Evolutionary conservation across 1,140 invertebrate genomes (phyloP), one percentile per base, ranked within the genome.

Genomic region (Lepidostoma basale): DNA sequence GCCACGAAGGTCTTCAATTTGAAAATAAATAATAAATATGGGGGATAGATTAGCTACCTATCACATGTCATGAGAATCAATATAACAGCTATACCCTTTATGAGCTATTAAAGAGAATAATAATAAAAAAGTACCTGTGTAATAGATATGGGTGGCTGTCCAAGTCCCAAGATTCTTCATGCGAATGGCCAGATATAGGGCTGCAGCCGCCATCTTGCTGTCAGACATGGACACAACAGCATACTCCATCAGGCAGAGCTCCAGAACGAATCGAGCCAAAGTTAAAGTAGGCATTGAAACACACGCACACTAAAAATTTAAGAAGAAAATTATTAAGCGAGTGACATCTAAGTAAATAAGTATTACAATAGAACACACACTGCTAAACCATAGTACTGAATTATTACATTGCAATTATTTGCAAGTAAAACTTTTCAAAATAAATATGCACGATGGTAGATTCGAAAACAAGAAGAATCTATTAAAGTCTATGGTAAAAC

Each of bases 211-310:
- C 81, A 97, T 85, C 81, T 92, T 89, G 33, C 95, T 97, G 77
- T 99, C 97, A 12, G 88, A 88, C 14, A 87, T 83, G 9, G 81
- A 82, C 69, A 96, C 86, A 52, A 94, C 89, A 2, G 87, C 82
- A 79, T 98, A 98, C 73, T 98, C 95, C 90, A 98, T 92, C 40
- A 98, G 81, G 1, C 94, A 94, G 74, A 89, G 88, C 82, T 99
- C 98, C 71, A 99, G 84, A 75, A 99, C 93, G 79, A 90, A 99
- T 69, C 97, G 87, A 9, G 96, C 95, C 71, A 99, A 80, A 0
- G 97, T 99, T 60, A 99, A 83, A 2, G 92, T 91, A 36, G 92
- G 89, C 93, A 98, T 96, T n/a, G 90, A 88, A 18, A 94, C 86
- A 79, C 93, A 91, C 26, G 89, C 90, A 84, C 93, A 95, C 93